Base-by-base conservation (phyloP, 2,113 vertebrate species). In the Verasper variegatus region DNA sequence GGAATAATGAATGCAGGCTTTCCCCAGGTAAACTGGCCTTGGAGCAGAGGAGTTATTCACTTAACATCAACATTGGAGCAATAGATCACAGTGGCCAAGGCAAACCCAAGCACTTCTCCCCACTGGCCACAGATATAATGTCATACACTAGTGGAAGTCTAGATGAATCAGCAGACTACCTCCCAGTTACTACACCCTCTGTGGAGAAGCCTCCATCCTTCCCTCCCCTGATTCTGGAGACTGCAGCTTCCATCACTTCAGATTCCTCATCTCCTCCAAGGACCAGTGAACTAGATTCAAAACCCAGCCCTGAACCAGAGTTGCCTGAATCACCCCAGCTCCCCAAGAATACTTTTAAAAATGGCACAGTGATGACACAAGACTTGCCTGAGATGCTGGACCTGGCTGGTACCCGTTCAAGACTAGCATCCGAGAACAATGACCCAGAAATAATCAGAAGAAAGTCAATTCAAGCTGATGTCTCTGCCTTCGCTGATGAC, bases 301-400 rank as follows among this genome's bases (percentile, higher is more conserved):
- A 92, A 65, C 17, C 79, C 78, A 96, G 89, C 71, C 88, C 92
- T 27, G 95, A 95, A 74, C 84, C 91, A 0, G 95, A 95, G 42
- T 91, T 95, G 1, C 84, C 93, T n/a, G 96, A 97, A 74, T 96
- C 96, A 0, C 94, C 96, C 23, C 91, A 96, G 57, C 85, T 93
- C 70, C 74, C 91, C 80, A 97, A 96, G 87, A 94, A 92, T 40
- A 91, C 91, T 84, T 97, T 95, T 87, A 98, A 97, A 94, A 98
- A 99, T 57, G 96, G 96, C 8, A 78, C 95, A 59, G 94, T 96
- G 51, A 96, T 98, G 95, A 94, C 96, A 18, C 97, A 97, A 71
- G 98, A 99, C 84, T 91, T 99, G 66, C 98, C 98, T 14, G 98
- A 99, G 93, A 97, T 99, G 97, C 92, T 99, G 24, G 97, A 99